Evolutionary conservation across 2,888 invertebrate genomes (phyloP).

Genomic region (Athripsodes cinereus): DNA sequence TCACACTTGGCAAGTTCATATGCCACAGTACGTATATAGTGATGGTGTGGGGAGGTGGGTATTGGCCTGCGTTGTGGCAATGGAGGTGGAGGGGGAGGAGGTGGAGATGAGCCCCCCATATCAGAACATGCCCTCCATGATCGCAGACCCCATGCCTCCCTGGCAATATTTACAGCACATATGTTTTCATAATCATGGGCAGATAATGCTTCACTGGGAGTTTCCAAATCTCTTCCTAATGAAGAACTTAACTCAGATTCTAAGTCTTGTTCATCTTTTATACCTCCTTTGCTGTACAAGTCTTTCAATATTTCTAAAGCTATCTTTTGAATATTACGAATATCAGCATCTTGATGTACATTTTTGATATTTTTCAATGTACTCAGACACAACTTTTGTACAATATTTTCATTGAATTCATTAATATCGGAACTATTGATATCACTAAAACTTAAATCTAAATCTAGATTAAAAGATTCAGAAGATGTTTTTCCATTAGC

Average conservation of each 20-base stretch:
- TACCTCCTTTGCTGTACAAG: slow-evolving; percentile 46
- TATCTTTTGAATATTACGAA: slow-evolving; percentile 50
- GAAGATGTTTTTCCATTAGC: slow-evolving; percentile 49
- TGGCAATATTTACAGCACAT: slow-evolving; percentile 57
- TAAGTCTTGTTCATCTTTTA: slow-evolving; percentile 38
- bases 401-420: slow-evolving; percentile 50
- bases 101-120: slow-evolving; percentile 34
- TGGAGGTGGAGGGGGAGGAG: slow-evolving; percentile 23
- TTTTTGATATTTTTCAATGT: slow-evolving; percentile 51
- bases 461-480: slow-evolving; percentile 49
- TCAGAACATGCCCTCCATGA: slow-evolving; percentile 62
- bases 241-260: slow-evolving; percentile 36
- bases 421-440: slow-evolving; percentile 51
- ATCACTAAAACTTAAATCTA: slow-evolving; percentile 51
- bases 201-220: slow-evolving; percentile 53
- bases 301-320: slow-evolving; percentile 49
- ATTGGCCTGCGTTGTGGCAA: slow-evolving; percentile 18
- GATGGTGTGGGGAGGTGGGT: slow-evolving; percentile 30
- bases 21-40: slow-evolving; percentile 50
- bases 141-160: slow-evolving; percentile 58
- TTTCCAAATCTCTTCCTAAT: slow-evolving; percentile 47
- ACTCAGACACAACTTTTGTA: slow-evolving; percentile 48
- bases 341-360: slow-evolving; percentile 50
- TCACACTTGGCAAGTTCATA: slow-evolving; percentile 42
- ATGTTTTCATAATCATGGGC: slow-evolving; percentile 63